Base-by-base conservation (phyloP, 1,140 invertebrate species). In the Aricia agestis region DNA sequence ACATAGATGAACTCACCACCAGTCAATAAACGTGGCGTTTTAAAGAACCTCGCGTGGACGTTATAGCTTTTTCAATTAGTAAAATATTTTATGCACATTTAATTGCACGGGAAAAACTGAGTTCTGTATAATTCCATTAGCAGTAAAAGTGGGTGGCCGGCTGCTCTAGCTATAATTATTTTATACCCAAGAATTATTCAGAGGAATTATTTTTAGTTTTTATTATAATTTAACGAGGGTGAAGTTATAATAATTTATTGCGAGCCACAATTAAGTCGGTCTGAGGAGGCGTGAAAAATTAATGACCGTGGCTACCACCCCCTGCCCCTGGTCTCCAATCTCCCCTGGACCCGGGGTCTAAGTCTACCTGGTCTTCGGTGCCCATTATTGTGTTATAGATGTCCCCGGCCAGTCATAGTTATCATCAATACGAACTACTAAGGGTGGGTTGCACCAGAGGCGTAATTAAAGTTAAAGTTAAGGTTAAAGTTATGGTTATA, bases 261-360 rank as follows among this genome's bases (percentile, higher is more conserved):
- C 59, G 45, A 45, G 45, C 45, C 4, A 52, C 45, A 52, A 52
- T 52, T 63, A 19, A 19, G 10, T 25, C 18, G 59, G 58, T 59
- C 58, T 19, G 17, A 19, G 19, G 18, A 1, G 59, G 59, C 59
- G 59, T 63, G 59, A 63, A 63, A 63, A 18, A 63, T 63, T 63
- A 63, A 63, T 63, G 59, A 63, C 19, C 19, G 45, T 10, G 45
- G 45, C 10, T 42, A 42, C 41, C 41, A 2, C 6, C 6, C 7
- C 41, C 3, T 52, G 45, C 13, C 9, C 19, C 59, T 25, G 15
- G 58, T 17, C 58, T 59, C n/a, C 4, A 18, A 13, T 15, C 15
- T 18, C 7, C 58, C 15, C 18, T 18, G 18, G 58, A n/a, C 58
- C n/a, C 18, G 58, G 2, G 57, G 18, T 18, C 58, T 59, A 63